phyloP scores from a whole-genome alignment of 1,140 invertebrate genomes.

The Neomicropteryx cornuta region DNA sequence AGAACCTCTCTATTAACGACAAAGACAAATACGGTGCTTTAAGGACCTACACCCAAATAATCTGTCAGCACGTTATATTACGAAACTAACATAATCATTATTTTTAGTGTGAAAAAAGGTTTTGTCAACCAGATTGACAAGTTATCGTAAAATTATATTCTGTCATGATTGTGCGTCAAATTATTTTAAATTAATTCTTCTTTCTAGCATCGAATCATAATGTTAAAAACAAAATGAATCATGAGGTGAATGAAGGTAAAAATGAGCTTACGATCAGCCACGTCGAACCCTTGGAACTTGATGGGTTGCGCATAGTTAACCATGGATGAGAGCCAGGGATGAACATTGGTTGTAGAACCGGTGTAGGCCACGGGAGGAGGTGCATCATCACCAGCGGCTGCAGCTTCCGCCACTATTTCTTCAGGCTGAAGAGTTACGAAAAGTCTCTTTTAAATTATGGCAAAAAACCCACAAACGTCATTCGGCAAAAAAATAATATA shows the following conservation, averaged over 20 bases:
- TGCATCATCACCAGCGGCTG: conserved; percentile 46
- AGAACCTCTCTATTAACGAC: no score
- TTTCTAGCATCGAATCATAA: background rate
- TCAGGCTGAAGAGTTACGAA: conserved; percentile 33
- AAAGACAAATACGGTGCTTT: no score
- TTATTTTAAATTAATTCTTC: background rate
- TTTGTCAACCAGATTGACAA: no score
- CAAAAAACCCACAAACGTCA: no score
- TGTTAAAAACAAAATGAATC: background rate
- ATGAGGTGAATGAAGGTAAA: conserved; percentile 3
- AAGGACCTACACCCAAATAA: no score
- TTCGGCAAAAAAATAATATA: no score
- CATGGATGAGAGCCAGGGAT: conserved; percentile 96
- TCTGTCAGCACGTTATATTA: no score
- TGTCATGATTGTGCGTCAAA: no score
- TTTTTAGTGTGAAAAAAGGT: no score
- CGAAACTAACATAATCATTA: no score
- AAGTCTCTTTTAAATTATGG: no score
- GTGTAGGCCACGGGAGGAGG: conserved; percentile 73
- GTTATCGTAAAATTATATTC: no score
- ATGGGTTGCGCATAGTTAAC: conserved; percentile 99
- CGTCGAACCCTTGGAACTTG: conserved; percentile 97
- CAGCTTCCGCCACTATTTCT: conserved; percentile 40
- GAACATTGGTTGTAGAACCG: conserved; percentile 96
- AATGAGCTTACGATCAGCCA: conserved; percentile 75